These are phyloP conservation scores for Pocota personata DNA, from an alignment of 2,888 invertebrate species.

Conservation along the genomic window DNA sequence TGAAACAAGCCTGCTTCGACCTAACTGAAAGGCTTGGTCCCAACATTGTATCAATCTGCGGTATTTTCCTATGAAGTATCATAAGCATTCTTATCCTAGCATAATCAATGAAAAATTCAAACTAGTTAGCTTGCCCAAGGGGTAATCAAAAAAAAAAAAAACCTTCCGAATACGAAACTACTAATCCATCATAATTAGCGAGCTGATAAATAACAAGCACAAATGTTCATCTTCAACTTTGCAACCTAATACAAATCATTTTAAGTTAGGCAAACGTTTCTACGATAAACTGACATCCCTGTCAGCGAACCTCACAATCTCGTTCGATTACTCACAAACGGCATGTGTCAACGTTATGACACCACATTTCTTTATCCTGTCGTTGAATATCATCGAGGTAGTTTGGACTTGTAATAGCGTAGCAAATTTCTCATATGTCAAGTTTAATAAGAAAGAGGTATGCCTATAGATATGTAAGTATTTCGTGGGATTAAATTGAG, in stretches of 20 bases:
- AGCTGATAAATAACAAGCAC: conserved; percentile 54
- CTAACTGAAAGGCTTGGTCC: too few relatives aligned
- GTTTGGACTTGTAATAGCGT: conserved; percentile 42
- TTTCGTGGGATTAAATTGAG: conserved; percentile 53
- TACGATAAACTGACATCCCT: conserved; percentile 58
- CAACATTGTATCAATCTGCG: too few relatives aligned
- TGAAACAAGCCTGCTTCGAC: too few relatives aligned
- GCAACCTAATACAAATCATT: conserved; percentile 62
- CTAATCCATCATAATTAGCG: conserved; percentile 57
- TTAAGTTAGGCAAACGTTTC: conserved; percentile 56
- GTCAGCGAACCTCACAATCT: conserved; percentile 63
- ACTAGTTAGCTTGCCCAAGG: too few relatives aligned
- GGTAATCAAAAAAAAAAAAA: conserved; percentile 6
- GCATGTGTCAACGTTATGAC: conserved; percentile 73
- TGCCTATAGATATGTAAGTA: too few relatives aligned
- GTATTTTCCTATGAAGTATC: too few relatives aligned
- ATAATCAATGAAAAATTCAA: too few relatives aligned
- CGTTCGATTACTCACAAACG: conserved; percentile 61
- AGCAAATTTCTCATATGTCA: conserved; percentile 48
- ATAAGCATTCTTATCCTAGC: too few relatives aligned
- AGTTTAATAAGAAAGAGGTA: conserved; percentile 27
- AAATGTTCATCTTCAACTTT: conserved; percentile 43
- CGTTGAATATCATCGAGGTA: conserved; percentile 26
- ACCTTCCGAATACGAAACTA: too few relatives aligned
- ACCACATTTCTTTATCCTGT: conserved; percentile 65